Base-by-base conservation (phyloP, 2,113 vertebrate species). In the Tupaia tana region DNA sequence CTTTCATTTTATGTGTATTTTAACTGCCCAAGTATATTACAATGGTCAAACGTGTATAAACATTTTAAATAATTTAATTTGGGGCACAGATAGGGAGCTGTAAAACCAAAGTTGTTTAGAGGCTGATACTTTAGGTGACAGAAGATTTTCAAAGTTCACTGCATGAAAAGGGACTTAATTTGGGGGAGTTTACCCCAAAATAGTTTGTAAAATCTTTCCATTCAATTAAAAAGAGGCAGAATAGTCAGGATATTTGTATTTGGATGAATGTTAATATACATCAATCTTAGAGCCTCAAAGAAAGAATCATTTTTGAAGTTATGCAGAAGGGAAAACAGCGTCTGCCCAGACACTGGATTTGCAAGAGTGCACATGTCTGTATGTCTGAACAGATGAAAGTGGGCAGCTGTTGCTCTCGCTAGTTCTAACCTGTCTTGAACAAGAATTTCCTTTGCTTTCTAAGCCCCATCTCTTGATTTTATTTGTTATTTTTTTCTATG, bases 261-360 rank as follows among this genome's bases (percentile, higher is more conserved):
- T 77, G 19, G 24, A 27, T 73, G n/a, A 63, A 20, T 86, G 63
- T 82, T 64, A 34, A 59, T 9, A 77, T 6, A 66, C 24, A 31
- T 87, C 14, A 19, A 59, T 69, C 25, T 75, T 83, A 69, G 15
- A 86, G n/a, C 18, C 9, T 75, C n/a, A 75, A 70, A 64, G 64
- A 78, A 31, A 82, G 92, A 90, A 95, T 77, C 4, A 13, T 43
- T 79, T 93, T 66, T 96, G 59, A 82, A 92, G 61, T 74, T 58
- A 3, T 25, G 12, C 3, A 5, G 43, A 89, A 86, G 24, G 66
- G 34, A 85, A 83, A 89, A 61, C 71, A 54, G 81, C 43, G 31
- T 24, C 13, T 20, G 4, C 16, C 34, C 0, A 25, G 31, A 75
- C 24, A 27, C 22, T 61, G 24, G 15, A 67, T n/a, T 27, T 70